These are phyloP conservation scores for Mobula birostris DNA, from an alignment of 2,113 vertebrate species.

Conservation along the genomic window DNA sequence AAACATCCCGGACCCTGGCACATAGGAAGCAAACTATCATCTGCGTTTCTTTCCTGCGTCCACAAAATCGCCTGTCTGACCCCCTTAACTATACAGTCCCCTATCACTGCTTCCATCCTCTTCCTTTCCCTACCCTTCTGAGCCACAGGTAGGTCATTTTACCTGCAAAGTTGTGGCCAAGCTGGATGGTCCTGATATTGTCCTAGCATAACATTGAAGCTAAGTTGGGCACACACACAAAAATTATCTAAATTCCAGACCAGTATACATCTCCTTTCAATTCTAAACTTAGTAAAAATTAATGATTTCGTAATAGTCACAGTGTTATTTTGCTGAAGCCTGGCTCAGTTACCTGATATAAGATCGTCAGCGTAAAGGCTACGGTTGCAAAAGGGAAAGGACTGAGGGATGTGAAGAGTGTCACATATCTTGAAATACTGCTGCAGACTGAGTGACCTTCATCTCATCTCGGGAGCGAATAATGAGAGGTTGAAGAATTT, in stretches of 20 bases:
- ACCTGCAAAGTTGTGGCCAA: background rate
- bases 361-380: background rate
- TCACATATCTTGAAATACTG: background rate
- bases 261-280: background rate
- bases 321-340: background rate
- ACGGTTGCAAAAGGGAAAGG: background rate
- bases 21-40: no score
- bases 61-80: no score
- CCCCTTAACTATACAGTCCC: no score
- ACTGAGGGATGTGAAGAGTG: background rate
- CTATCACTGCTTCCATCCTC: no score
- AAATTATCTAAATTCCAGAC: background rate
- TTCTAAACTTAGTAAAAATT: background rate
- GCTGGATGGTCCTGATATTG: background rate
- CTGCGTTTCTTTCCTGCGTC: no score
- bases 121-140: no score
- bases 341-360: no score
- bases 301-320: background rate
- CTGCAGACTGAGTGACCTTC: background rate
- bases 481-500: background rate
- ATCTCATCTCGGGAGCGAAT: background rate
- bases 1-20: no score
- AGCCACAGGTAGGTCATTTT: background rate
- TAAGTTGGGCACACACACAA: background rate
- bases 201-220: background rate